Conservation (phyloP, 1,140 invertebrate species). For the Drosophila albomicans region DNA sequence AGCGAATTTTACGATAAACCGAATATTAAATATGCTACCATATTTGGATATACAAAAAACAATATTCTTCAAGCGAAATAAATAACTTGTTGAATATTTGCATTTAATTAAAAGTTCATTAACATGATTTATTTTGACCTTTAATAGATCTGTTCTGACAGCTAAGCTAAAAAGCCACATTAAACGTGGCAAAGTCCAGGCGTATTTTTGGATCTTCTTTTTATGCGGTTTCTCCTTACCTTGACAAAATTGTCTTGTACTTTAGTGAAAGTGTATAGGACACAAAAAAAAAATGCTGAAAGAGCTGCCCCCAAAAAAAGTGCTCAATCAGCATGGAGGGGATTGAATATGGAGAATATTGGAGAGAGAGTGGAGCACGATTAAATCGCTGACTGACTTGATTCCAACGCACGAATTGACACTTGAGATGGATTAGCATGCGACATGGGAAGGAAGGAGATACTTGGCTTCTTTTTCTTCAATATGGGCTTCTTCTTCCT, state of each 20-base stretch:
- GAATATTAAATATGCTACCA: conserved; percentile 32
- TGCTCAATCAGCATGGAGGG: conserved; percentile 68
- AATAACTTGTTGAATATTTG: not conserved
- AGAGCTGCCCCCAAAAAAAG: conserved; percentile 56
- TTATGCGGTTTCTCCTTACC: not conserved
- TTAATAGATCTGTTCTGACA: too few species aligned
- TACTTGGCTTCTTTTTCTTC: not conserved
- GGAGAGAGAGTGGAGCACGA: conserved; percentile 26
- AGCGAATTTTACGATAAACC: not conserved
- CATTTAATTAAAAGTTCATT: too few species aligned
- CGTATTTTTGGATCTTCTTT: not conserved
- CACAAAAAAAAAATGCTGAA: conserved; percentile 24
- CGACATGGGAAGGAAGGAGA: conserved; percentile 39
- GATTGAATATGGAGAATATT: not conserved
- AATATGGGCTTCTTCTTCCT: not conserved
- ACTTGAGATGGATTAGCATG: conserved; percentile 79
- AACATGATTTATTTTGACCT: too few species aligned
- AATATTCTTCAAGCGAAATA: not conserved
- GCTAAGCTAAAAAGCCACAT: too few species aligned
- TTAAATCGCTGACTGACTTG: conserved; percentile 72
- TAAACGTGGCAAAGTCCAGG: too few species aligned
- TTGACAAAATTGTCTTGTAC: not conserved
- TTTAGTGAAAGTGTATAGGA: not conserved
- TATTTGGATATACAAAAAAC: not conserved
- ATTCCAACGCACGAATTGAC: conserved; percentile 76